Percentiles rank a stretch among this genome's conserved stretches.
Conservation (phyloP, 2,113 vertebrate genomes). For the Helogale parvula region DNA sequence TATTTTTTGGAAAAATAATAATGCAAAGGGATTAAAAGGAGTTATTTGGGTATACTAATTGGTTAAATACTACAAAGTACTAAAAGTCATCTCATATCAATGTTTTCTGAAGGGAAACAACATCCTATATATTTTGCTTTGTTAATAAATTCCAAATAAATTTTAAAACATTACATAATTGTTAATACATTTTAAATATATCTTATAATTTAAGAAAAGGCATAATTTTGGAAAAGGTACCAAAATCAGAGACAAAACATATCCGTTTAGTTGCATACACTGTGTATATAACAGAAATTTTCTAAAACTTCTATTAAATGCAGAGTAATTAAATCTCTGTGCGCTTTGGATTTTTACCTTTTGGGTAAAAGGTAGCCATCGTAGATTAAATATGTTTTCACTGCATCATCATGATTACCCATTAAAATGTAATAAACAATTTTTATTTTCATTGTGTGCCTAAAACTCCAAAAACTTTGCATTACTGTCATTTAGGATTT, state of each 20-base stretch:
- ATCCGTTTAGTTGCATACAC: background rate
- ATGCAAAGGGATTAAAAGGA: background rate
- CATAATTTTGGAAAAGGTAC: background rate
- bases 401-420: background rate
- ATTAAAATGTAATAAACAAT: background rate
- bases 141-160: background rate
- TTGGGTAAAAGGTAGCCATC: background rate
- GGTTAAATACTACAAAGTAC: background rate
- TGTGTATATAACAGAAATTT: background rate
- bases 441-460: background rate
- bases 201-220: background rate
- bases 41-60: background rate
- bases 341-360: background rate
- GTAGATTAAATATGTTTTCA: background rate
- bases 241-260: background rate
- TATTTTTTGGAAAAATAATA: background rate
- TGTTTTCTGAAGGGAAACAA: background rate
- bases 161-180: background rate
- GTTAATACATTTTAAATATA: background rate
- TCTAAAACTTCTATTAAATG: background rate
- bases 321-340: background rate
- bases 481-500: background rate
- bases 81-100: background rate
- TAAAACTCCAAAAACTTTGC: background rate
- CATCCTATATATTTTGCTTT: background rate